Conservation (phyloP, 2,113 vertebrate species). For the Tenebrosternarchus preto region DNA sequence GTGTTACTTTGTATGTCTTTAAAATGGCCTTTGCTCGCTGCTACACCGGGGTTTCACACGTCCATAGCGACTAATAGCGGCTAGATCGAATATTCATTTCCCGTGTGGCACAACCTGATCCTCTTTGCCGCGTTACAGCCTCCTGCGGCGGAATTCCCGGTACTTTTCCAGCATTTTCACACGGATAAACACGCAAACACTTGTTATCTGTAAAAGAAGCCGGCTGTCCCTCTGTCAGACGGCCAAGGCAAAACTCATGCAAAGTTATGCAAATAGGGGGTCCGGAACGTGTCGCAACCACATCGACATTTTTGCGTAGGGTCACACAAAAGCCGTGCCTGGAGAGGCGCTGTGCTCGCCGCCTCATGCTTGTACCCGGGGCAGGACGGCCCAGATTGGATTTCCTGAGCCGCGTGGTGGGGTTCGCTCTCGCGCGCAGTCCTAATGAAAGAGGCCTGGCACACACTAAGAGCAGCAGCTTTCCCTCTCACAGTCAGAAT, state of each 20-base stretch:
- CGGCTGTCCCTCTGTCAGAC: neutral
- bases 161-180: constrained; percentile 47
- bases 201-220: constrained; percentile 28
- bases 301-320: constrained; percentile 54
- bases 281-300: constrained; percentile 48
- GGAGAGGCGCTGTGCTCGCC: neutral
- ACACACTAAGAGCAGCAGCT: constrained; percentile 31
- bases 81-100: constrained; percentile 19
- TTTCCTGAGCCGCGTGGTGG: constrained; percentile 47
- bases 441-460: constrained; percentile 35
- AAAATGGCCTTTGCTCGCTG: constrained; percentile 5
- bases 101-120: constrained; percentile 22
- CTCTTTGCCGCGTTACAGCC: neutral
- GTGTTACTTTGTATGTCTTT: neutral
- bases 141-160: constrained; percentile 16
- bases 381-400: constrained; percentile 35
- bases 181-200: constrained; percentile 26
- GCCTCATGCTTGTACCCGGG: constrained; percentile 36
- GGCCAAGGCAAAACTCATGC: constrained; percentile 62
- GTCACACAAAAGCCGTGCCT: constrained; percentile 51
- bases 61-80: neutral
- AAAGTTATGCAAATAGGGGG: constrained; percentile 69
- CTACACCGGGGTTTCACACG: neutral
- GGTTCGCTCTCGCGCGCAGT: constrained; percentile 37
- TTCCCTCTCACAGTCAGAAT: constrained; percentile 2